Evolutionary conservation across 2,888 invertebrate genomes (phyloP).

Genomic region (Scaptomyza flava): DNA sequence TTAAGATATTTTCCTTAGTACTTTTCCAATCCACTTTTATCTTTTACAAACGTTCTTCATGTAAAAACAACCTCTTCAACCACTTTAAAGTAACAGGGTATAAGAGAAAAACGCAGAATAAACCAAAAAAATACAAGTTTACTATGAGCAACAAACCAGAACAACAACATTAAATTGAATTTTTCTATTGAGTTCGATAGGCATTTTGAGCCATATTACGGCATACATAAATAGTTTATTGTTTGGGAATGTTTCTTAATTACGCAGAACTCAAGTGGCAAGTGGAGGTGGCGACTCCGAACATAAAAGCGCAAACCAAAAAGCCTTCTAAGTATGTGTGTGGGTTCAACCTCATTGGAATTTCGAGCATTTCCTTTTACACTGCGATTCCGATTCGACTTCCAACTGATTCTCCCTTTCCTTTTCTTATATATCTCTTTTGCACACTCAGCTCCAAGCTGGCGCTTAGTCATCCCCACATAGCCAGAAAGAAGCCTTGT

Average conservation of each 20-base stretch:
- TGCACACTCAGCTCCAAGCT: conserved; percentile 5
- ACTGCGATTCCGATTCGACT: conserved; percentile 44
- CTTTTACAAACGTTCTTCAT: background rate
- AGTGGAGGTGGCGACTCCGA: conserved; percentile 28
- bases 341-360: conserved; percentile 60
- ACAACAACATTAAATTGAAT: conserved; percentile 32
- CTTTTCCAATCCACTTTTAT: background rate
- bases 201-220: conserved; percentile 49
- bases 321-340: conserved; percentile 10
- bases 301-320: conserved; percentile 31
- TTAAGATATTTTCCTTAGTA: background rate
- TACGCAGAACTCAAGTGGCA: conserved; percentile 77
- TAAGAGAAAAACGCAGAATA: conserved; percentile 26
- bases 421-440: conserved; percentile 2
- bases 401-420: conserved; percentile 3
- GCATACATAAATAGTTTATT: conserved; percentile 61
- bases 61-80: too few relatives aligned
- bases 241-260: conserved; percentile 76
- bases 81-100: conserved; percentile 24
- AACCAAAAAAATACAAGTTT: conserved; percentile 58
- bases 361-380: conserved; percentile 66
- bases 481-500: conserved; percentile 39
- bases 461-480: conserved; percentile 43
- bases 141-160: conserved; percentile 28
- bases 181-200: conserved; percentile 66